Evolutionary conservation across 2,113 vertebrate species (phyloP).

Genomic region (Centropus bengalensis): DNA sequence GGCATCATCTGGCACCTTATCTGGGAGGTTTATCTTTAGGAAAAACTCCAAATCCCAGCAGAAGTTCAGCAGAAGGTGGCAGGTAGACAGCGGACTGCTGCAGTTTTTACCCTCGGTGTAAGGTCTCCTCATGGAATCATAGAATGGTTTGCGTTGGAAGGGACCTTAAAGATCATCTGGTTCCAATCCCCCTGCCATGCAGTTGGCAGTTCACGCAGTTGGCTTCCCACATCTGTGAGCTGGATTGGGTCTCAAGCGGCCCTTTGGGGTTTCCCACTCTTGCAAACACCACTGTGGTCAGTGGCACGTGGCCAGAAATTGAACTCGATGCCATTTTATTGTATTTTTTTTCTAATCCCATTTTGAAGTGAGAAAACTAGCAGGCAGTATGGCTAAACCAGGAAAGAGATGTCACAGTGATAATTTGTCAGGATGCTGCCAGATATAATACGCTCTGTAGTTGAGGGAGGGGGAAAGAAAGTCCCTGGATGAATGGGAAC

Average conservation of each 20-base stretch:
- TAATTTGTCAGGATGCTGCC: not conserved
- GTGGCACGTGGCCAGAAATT: not conserved
- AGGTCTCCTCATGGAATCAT: not conserved
- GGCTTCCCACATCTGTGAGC: not conserved
- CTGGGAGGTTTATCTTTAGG: not conserved
- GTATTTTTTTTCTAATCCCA: not conserved
- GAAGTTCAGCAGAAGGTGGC: not conserved
- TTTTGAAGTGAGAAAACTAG: not conserved
- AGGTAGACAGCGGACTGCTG: not conserved
- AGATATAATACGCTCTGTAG: not conserved
- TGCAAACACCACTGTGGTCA: accelerated
- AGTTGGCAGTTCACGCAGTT: not conserved
- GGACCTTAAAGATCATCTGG: too few species aligned
- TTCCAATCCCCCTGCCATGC: too few species aligned
- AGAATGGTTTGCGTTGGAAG: too few species aligned
- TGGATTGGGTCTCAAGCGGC: not conserved
- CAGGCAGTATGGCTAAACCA: not conserved
- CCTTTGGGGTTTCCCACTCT: not conserved
- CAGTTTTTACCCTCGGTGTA: accelerated
- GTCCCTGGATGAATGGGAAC: not conserved
- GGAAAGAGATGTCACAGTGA: not conserved
- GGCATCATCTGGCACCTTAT: not conserved
- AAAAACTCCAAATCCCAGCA: not conserved
- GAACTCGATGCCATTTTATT: not conserved
- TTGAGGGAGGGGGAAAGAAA: not conserved